Conservation (phyloP, 2,888 invertebrate species). For the Sphaeridia pumilis region DNA sequence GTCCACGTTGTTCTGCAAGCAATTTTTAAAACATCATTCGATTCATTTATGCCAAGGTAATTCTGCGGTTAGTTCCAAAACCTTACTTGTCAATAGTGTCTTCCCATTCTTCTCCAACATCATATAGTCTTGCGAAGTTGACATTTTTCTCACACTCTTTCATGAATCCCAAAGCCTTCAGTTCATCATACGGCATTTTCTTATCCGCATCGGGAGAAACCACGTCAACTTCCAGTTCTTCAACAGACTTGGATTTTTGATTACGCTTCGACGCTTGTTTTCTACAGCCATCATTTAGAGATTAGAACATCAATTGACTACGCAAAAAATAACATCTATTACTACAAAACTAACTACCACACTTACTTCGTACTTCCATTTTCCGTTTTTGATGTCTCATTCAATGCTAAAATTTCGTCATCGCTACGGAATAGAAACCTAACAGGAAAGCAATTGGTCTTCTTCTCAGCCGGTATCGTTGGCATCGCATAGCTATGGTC, state of each 20-base stretch:
- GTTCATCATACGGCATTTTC: constrained; percentile 48
- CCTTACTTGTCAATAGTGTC: constrained; percentile 51
- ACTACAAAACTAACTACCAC: not conserved
- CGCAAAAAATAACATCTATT: not conserved
- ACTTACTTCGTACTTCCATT: not conserved
- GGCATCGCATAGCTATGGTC: constrained; percentile 24
- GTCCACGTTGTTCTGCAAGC: constrained; percentile 50
- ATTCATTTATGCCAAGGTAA: not conserved
- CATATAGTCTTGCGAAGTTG: constrained; percentile 48
- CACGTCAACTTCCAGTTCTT: constrained; percentile 42
- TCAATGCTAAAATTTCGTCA: constrained; percentile 2
- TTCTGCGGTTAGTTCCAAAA: not conserved
- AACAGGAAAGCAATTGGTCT: constrained; percentile 6
- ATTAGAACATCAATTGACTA: too few relatives aligned
- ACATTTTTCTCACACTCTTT: constrained; percentile 58
- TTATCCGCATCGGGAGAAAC: constrained; percentile 41
- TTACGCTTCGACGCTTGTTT: constrained; percentile 5
- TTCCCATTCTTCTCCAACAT: constrained; percentile 54
- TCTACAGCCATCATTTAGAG: not conserved
- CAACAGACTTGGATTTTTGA: constrained; percentile 10
- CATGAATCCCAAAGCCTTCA: constrained; percentile 53
- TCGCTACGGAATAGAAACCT: constrained; percentile 7
- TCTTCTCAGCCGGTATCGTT: constrained; percentile 10
- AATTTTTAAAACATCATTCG: not conserved
- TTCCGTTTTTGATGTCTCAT: not conserved